Evolutionary conservation across 2,888 invertebrate species (phyloP), one percentile per base, ranked within the genome.

Genomic region (Parnassius apollo): DNA sequence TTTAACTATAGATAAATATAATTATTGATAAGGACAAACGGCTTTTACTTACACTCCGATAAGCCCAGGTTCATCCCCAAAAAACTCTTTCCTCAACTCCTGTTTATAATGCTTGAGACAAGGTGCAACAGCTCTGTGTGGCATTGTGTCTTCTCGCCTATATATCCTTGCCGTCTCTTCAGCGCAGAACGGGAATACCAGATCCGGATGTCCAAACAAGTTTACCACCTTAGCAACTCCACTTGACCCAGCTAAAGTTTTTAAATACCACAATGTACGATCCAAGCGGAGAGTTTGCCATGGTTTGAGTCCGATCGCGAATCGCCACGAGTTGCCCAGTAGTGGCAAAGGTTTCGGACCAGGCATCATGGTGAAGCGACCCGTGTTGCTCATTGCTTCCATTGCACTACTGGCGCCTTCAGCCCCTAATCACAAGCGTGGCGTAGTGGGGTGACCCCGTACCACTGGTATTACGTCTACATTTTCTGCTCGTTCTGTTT

Each of bases 311-410:
- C 89, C 88, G 65, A 91, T 93, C 57, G 96, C 95, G 82, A 96
- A 96, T 69, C 96, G 92, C 96, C 96, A 96, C 3, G 96, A 94
- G 81, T 96, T 96, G 61, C 96, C 96, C 57, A 96, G 86, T 55
- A 96, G 62, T 1, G 96, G 96, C 76, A 96, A 81, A 57, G 94
- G 94, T 83, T 90, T 94, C 18, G 96, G 96, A 22, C 96, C 96
- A 3, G 96, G 96, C 77, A 96, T 94, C 65, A 93, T 93, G 57
- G 92, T 82, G 81, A 95, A 96, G 71, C 85, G 82, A 76, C 91
- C 88, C 77, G 86, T 86, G 80, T 75, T 49, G 13, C 9, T 80
- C 90, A 90, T 90, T 78, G 82, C 85, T 84, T 73, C 67, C 71
- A 72, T 71, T 73, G 73, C 75, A 79, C 76, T 82, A 85, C 81